These are phyloP conservation scores for Criorhina ranunculi DNA, from an alignment of 2,888 invertebrate genomes.

Conservation along the genomic window DNA sequence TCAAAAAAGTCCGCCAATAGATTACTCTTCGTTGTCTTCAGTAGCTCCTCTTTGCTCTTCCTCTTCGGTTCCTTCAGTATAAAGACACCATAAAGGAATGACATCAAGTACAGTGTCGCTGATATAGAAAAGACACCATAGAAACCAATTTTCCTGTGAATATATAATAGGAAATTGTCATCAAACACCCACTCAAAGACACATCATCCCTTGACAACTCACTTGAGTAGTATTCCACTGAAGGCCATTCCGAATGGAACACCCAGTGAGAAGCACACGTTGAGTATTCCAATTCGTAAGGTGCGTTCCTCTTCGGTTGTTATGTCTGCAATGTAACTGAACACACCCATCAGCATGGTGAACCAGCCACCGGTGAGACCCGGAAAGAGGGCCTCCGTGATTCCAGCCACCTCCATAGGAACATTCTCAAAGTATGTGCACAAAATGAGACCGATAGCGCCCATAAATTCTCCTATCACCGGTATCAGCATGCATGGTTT, in stretches of 20 bases:
- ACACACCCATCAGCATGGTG: slow-evolving; percentile 95
- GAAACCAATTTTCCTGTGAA: slow-evolving; percentile 88
- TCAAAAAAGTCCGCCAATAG: slow-evolving; percentile 89
- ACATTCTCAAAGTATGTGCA: slow-evolving; percentile 92
- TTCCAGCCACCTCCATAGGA: slow-evolving; percentile 92
- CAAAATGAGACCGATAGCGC: slow-evolving; percentile 90
- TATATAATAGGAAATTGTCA: neutral
- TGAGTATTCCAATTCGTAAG: slow-evolving; percentile 93
- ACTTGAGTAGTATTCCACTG: slow-evolving; percentile 90
- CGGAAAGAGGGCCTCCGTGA: slow-evolving; percentile 92
- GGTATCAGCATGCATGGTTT: slow-evolving; percentile 93
- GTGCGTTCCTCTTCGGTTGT: slow-evolving; percentile 93
- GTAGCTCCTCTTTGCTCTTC: slow-evolving; percentile 79
- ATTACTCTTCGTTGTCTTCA: slow-evolving; percentile 79
- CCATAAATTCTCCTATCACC: slow-evolving; percentile 91
- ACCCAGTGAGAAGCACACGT: slow-evolving; percentile 94
- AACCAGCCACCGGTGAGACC: slow-evolving; percentile 93
- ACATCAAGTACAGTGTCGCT: slow-evolving; percentile 89
- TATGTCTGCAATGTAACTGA: slow-evolving; percentile 95
- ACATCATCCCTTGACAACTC: slow-evolving; percentile 69
- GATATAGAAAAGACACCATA: slow-evolving; percentile 93
- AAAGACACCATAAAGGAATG: slow-evolving; percentile 90
- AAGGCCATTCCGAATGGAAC: slow-evolving; percentile 95
- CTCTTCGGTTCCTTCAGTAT: slow-evolving; percentile 88
- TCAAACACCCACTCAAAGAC: neutral